These are phyloP conservation scores for Nothoprocta pentlandii DNA, from an alignment of 2,113 vertebrate genomes.

Conservation along the genomic window DNA sequence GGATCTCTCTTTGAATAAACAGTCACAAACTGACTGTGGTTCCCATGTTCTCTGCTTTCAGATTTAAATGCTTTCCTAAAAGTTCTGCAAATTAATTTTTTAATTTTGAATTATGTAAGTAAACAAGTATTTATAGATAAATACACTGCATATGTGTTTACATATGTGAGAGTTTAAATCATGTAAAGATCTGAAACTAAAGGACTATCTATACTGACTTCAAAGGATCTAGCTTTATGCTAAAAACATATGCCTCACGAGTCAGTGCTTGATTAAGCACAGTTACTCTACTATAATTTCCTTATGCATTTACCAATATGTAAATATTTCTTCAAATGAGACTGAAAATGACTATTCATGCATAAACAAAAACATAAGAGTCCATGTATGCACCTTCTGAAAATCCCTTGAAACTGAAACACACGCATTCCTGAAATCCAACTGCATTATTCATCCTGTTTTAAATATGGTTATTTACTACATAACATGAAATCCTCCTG, in stretches of 20 bases:
- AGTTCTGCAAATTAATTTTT: background rate
- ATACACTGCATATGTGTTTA: background rate
- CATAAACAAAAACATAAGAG: background rate
- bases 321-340: background rate
- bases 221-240: background rate
- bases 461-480: conserved; percentile 33
- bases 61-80: background rate
- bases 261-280: background rate
- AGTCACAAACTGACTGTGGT: background rate
- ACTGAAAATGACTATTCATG: background rate
- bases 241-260: background rate
- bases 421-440: conserved; percentile 17
- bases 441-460: background rate
- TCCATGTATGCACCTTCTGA: background rate
- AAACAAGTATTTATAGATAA: background rate
- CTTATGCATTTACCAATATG: background rate
- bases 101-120: background rate
- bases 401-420: background rate
- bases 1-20: background rate
- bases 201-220: background rate
- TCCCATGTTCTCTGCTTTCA: background rate
- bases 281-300: background rate
- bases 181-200: background rate
- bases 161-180: background rate
- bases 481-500: background rate